These are phyloP conservation scores for Polypterus senegalus DNA, from an alignment of 2,113 vertebrate genomes.

Conservation along the genomic window DNA sequence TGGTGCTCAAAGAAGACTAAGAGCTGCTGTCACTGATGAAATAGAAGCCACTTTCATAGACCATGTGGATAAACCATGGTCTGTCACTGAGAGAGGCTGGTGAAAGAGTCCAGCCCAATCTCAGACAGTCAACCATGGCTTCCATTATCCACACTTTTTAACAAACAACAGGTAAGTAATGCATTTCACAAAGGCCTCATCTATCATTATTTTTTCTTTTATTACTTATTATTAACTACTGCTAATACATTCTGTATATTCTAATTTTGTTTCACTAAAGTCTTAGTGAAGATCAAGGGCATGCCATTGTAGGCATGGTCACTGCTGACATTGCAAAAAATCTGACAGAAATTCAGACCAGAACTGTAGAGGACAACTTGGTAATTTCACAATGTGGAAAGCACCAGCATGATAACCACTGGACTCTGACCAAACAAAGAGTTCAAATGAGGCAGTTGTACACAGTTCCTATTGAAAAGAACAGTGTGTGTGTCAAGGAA, in stretches of 20 bases:
- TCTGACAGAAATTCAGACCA: conserved; percentile 2
- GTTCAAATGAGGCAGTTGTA: conserved; percentile 9
- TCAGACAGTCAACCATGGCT: conserved; percentile 16
- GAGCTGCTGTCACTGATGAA: conserved; percentile 15
- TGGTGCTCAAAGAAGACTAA: conserved; percentile 10
- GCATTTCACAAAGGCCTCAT: conserved; percentile 11
- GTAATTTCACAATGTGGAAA: conserved; percentile 16
- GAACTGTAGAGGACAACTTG: conserved; percentile 10
- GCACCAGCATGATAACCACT: conserved; percentile 11
- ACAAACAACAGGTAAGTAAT: conserved; percentile 18
- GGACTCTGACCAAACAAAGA: conserved; percentile 8
- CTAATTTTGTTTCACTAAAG: too few species aligned
- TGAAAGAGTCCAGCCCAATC: conserved; percentile 12
- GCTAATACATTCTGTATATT: too few species aligned
- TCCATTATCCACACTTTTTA: conserved; percentile 15
- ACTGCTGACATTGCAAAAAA: conserved; percentile 10
- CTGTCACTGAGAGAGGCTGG: conserved; percentile 13
- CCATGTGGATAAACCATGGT: conserved; percentile 19
- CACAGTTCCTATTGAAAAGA: conserved; percentile 9
- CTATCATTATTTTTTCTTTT: neutral
- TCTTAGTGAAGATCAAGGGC: neutral
- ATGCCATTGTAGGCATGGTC: conserved; percentile 7
- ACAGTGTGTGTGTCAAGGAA: too few species aligned
- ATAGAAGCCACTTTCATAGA: conserved; percentile 15
- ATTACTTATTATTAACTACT: too few species aligned